Conservation (phyloP, 2,888 invertebrate genomes). For the Trissolcus brochymenae region DNA sequence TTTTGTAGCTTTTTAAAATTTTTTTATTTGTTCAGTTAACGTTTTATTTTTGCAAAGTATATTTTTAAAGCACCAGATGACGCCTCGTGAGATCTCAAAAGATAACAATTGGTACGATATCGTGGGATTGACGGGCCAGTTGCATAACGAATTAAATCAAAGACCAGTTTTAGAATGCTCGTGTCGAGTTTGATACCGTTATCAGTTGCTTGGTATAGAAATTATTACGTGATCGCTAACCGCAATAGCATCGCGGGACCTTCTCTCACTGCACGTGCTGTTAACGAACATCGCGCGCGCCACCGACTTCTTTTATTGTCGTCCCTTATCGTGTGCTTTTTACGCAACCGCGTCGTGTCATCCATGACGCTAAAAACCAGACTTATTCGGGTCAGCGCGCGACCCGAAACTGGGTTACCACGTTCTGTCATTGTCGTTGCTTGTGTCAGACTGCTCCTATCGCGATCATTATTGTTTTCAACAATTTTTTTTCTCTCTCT, state of each 20-base stretch:
- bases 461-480: slow-evolving; percentile 15
- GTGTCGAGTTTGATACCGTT: slow-evolving; percentile 69
- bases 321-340: slow-evolving; percentile 29
- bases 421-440: not conserved
- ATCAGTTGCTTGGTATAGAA: slow-evolving; percentile 61
- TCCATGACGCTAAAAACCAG: slow-evolving; percentile 5
- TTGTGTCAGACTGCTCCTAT: not conserved
- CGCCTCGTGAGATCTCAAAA: too few relatives aligned
- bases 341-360: slow-evolving; percentile 17
- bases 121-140: slow-evolving; percentile 16
- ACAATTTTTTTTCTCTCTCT: not conserved
- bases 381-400: slow-evolving; percentile 5
- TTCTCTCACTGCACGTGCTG: slow-evolving; percentile 49
- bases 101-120: slow-evolving; percentile 34
- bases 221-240: slow-evolving; percentile 71
- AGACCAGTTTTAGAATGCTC: slow-evolving; percentile 68
- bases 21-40: not conserved
- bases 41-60: too few relatives aligned
- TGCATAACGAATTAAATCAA: slow-evolving; percentile 64
- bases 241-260: slow-evolving; percentile 67
- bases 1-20: too few relatives aligned
- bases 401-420: slow-evolving; percentile 3
- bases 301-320: slow-evolving; percentile 18
- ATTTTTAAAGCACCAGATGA: too few relatives aligned
- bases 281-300: slow-evolving; percentile 37